Evolutionary conservation across 1,140 invertebrate genomes (phyloP).

Genomic region (Neodiprion virginianus): DNA sequence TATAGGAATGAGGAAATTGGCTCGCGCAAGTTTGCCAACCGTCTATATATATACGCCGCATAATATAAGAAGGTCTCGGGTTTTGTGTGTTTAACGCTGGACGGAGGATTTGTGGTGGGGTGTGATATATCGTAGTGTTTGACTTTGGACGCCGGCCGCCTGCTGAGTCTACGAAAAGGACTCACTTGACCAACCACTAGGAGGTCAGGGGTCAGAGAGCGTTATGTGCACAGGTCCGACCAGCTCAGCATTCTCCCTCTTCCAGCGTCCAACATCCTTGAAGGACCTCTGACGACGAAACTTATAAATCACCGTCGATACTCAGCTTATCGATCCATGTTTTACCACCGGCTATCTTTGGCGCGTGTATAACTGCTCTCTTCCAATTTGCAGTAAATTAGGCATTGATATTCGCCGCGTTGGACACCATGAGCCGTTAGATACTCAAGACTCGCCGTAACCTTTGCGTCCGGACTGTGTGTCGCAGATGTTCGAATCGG

Average conservation of each 20-base stretch:
- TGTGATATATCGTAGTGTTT: constrained; percentile 45
- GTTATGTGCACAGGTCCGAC: background rate
- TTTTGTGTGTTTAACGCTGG: constrained; percentile 13
- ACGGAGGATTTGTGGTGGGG: constrained; percentile 41
- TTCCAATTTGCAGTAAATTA: too few relatives aligned
- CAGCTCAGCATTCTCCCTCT: background rate
- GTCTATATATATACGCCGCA: background rate
- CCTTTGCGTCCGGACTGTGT: too few relatives aligned
- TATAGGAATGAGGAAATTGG: too few relatives aligned
- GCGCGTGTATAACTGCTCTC: too few relatives aligned
- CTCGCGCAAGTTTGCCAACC: too few relatives aligned
- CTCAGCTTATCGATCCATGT: too few relatives aligned
- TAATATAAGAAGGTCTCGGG: background rate
- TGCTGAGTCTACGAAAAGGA: constrained; percentile 42
- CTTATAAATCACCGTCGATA: background rate
- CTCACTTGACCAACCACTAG: constrained; percentile 15
- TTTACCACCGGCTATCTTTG: too few relatives aligned
- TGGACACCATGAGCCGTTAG: too few relatives aligned
- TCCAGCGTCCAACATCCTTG: constrained; percentile 1
- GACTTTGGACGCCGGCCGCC: constrained; percentile 33
- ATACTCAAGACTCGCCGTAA: too few relatives aligned
- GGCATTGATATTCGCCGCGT: too few relatives aligned
- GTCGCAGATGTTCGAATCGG: too few relatives aligned
- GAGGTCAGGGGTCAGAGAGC: background rate
- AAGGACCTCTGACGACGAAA: constrained; percentile 25